Base-by-base conservation (phyloP, 2,797 vertebrate species). In the Pipistrellus pipistrellus region DNA sequence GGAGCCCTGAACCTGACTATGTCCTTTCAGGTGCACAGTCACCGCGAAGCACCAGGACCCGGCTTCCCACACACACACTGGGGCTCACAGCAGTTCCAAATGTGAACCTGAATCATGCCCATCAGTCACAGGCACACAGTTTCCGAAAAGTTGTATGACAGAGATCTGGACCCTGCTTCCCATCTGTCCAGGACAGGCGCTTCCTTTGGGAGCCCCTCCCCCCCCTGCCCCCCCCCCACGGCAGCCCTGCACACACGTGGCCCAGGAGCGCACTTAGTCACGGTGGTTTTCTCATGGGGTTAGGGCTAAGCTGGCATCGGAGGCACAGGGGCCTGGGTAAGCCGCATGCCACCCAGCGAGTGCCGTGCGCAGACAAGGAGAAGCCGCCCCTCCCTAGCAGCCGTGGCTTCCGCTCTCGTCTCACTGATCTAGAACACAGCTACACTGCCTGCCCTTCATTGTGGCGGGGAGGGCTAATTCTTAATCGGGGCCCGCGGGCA, bases 221-320 rank as follows among this genome's bases (percentile, higher is more conserved):
- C 53, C 8, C 20, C 53, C 6, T 2, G 3, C 53, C 20, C 8
- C 3, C 53, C 53, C 2, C 53, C 20, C 20, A 9, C 20, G 23
- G 20, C 14, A 14, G 68, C 35, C 25, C 48, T 27, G 62, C 41
- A 41, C 15, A 17, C 14, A 18, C 25, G 0, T 7, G n/a, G 0
- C 35, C 55, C 71, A 0, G 1, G 46, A 8, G 21, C 2, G 15
- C 18, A 30, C 3, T 62, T 69, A 44, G 41, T 12, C 3, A 5
- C 0, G 0, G 66, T 4, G 41, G 38, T 30, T 59, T 27, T 57
- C 35, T n/a, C 57, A 2, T 0, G 51, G 44, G 12, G 25, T 13
- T 14, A 23, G 8, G 38, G n/a, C 44, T 46, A 1, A 2, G 13
- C 1, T 0, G 6, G n/a, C 0, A 1, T 12, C 44, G 15, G 62